These are phyloP conservation scores for Ciconia boyciana DNA, from an alignment of 2,113 vertebrate genomes.

Conservation along the genomic window DNA sequence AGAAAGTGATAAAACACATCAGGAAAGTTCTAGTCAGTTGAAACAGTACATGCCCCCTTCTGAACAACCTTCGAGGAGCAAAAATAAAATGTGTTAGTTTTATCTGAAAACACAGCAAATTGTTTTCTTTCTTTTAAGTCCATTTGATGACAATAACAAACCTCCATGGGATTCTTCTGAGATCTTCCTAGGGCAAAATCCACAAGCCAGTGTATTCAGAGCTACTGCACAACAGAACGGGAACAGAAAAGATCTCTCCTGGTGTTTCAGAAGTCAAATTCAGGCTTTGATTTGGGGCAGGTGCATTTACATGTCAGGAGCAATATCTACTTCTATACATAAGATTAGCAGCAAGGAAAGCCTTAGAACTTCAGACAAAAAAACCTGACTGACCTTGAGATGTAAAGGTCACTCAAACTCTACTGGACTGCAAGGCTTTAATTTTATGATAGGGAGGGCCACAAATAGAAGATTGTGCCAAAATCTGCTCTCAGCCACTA, in stretches of 20 bases:
- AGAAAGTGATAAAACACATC: slow-evolving; percentile 10
- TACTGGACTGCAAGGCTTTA: not conserved
- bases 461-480: not conserved
- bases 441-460: not conserved
- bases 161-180: not conserved
- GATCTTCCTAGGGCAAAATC: not conserved
- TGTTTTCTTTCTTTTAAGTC: slow-evolving; percentile 2
- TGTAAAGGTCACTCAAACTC: not conserved
- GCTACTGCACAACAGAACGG: not conserved
- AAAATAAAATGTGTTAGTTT: not conserved
- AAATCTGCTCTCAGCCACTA: not conserved
- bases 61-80: not conserved
- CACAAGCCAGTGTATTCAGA: not conserved
- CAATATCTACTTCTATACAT: not conserved
- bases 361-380: not conserved
- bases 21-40: not conserved
- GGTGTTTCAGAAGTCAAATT: not conserved
- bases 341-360: not conserved
- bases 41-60: not conserved
- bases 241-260: not conserved
- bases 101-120: not conserved
- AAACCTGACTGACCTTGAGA: not conserved
- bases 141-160: slow-evolving; percentile 1
- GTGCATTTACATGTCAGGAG: not conserved
- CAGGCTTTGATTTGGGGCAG: not conserved